A percentile compares a stretch with the other conserved stretches of the same genome.
Evolutionary conservation across 2,888 invertebrate species (phyloP).

Genomic region (Cephus pulcher): DNA sequence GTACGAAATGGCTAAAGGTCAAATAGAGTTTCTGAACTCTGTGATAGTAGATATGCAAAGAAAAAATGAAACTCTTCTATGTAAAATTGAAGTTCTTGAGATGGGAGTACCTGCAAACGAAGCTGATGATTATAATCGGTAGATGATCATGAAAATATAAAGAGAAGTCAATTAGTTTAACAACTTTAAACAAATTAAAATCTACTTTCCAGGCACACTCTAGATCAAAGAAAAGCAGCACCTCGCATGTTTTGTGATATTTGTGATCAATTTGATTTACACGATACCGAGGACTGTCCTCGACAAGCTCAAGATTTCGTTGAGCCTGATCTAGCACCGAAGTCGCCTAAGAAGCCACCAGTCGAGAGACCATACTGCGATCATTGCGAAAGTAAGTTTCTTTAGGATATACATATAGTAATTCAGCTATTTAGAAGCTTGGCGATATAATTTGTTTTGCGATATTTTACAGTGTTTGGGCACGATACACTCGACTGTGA

Average conservation of each 20-base stretch:
- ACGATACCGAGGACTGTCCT: slow-evolving; percentile 98
- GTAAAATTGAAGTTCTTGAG: slow-evolving; percentile 84
- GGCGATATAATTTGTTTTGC: slow-evolving; percentile 11
- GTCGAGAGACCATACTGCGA: slow-evolving; percentile 86
- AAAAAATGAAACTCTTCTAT: slow-evolving; percentile 87
- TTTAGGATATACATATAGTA: background rate
- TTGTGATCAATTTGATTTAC: slow-evolving; percentile 95
- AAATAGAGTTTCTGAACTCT: slow-evolving; percentile 93
- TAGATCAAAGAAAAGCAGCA: slow-evolving; percentile 68
- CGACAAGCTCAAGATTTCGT: slow-evolving; percentile 76
- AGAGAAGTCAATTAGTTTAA: slow-evolving; percentile 3
- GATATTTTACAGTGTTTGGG: slow-evolving; percentile 81
- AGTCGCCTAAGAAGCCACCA: slow-evolving; percentile 58
- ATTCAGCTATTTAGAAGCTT: background rate
- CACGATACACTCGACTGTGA: slow-evolving; percentile 89
- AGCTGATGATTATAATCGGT: slow-evolving; percentile 68
- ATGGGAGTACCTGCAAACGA: slow-evolving; percentile 70
- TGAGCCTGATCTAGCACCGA: slow-evolving; percentile 67
- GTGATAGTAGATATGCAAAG: slow-evolving; percentile 96
- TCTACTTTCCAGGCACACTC: slow-evolving; percentile 44
- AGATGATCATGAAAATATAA: slow-evolving; percentile 39
- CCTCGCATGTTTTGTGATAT: slow-evolving; percentile 97
- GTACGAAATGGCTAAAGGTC: slow-evolving; percentile 75
- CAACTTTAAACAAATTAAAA: slow-evolving; percentile 1
- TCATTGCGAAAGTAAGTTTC: slow-evolving; percentile 84